phyloP scores from a whole-genome alignment of 2,888 invertebrate genomes.

The Stenchaetothrips biformis region DNA sequence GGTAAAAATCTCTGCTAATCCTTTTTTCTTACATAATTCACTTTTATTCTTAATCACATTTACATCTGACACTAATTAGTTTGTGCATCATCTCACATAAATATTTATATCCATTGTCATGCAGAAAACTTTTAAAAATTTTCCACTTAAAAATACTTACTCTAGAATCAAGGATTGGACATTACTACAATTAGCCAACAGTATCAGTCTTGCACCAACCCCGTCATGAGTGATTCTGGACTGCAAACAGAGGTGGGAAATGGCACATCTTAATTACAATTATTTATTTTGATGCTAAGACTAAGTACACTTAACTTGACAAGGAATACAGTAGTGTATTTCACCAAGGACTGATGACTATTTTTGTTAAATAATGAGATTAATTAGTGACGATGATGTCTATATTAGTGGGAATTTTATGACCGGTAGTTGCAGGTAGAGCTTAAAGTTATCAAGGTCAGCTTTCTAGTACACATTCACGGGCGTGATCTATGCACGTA shows the following conservation, averaged over 20 bases:
- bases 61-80: background rate
- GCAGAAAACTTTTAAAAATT: background rate
- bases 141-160: background rate
- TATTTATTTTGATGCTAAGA: background rate
- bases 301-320: background rate
- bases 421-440: too few relatives aligned
- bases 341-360: constrained; percentile 6
- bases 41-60: background rate
- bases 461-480: too few relatives aligned
- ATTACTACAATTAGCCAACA: background rate
- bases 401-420: too few relatives aligned
- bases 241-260: constrained; percentile 18
- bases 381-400: too few relatives aligned
- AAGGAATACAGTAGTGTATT: background rate
- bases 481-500: too few relatives aligned
- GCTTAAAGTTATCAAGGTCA: too few relatives aligned
- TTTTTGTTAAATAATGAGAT: too few relatives aligned
- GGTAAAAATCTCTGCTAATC: background rate
- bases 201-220: constrained; percentile 24
- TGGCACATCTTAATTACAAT: constrained; percentile 16
- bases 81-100: background rate
- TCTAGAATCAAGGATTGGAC: background rate
- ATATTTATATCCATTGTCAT: background rate
- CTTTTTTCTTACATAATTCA: background rate
- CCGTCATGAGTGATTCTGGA: background rate